Evolutionary conservation across 2,888 invertebrate species (phyloP).

Genomic region (Drosophila subquinaria): DNA sequence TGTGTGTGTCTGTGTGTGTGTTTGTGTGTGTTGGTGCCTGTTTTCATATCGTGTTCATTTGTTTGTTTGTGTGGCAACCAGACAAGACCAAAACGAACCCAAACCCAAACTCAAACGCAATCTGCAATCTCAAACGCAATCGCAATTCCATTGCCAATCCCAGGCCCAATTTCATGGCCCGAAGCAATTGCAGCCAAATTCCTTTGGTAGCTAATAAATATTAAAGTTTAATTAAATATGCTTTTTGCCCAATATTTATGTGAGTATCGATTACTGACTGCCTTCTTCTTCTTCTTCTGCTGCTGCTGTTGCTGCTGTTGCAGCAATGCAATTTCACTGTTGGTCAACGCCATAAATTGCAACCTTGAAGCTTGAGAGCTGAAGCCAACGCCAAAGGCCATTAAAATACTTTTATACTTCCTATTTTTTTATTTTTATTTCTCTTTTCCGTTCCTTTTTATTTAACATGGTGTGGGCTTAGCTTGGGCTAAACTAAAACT

Average conservation of each 20-base stretch:
- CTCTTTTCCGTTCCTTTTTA: conserved; percentile 7
- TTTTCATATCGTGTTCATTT: conserved; percentile 52
- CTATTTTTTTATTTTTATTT: conserved; percentile 6
- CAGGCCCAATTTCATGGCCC: conserved; percentile 38
- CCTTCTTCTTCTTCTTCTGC: not conserved
- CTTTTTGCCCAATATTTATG: conserved; percentile 75
- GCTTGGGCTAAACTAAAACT: conserved; percentile 70
- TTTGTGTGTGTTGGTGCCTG: conserved; percentile 19
- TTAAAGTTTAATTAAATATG: conserved; percentile 82
- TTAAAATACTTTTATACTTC: conserved; percentile 70
- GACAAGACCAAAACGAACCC: conserved; percentile 40
- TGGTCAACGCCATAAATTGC: conserved; percentile 79
- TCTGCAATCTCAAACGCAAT: conserved; percentile 14
- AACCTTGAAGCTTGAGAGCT: conserved; percentile 71
- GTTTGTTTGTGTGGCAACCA: conserved; percentile 62
- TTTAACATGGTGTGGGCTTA: conserved; percentile 17
- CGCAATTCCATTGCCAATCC: conserved; percentile 15
- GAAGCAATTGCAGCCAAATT: conserved; percentile 71
- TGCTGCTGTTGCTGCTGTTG: conserved; percentile 19
- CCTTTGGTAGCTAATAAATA: conserved; percentile 81
- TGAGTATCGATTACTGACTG: conserved; percentile 64
- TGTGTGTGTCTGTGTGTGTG: conserved; percentile 19
- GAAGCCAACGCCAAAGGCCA: conserved; percentile 66
- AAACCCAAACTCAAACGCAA: conserved; percentile 14
- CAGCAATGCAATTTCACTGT: conserved; percentile 74